Percentiles rank a stretch among this genome's conserved stretches.
These are phyloP conservation scores for Holocentrus rufus DNA, from an alignment of 2,797 vertebrate species.

Conservation along the genomic window DNA sequence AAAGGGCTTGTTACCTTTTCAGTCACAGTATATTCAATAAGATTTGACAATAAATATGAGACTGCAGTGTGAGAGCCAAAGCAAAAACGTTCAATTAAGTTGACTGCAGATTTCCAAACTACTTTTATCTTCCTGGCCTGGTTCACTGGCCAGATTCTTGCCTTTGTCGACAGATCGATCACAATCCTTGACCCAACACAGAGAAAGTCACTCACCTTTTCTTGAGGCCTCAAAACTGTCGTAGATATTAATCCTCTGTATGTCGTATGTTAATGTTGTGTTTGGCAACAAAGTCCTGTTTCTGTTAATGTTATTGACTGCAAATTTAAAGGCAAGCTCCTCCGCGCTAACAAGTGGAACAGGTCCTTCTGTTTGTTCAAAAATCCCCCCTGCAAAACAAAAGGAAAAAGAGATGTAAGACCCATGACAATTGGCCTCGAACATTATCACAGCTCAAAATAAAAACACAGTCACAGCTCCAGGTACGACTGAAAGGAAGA, in stretches of 20 bases:
- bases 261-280: conserved; percentile 98
- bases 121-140: background rate
- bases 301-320: conserved; percentile 98
- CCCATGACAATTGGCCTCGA: conserved; percentile 12
- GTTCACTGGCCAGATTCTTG: conserved; percentile 5
- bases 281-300: conserved; percentile 98
- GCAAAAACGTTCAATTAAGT: background rate
- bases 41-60: background rate
- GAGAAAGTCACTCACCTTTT: conserved; percentile 88
- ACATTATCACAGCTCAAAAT: conserved; percentile 34
- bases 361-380: conserved; percentile 94
- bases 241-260: conserved; percentile 99
- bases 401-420: conserved; percentile 39
- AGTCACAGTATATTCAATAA: background rate
- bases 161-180: conserved; percentile 7
- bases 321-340: conserved; percentile 98
- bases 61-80: background rate
- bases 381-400: conserved; percentile 92
- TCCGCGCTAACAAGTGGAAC: conserved; percentile 93
- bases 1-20: conserved; percentile 4
- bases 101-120: background rate
- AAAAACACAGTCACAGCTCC: conserved; percentile 37
- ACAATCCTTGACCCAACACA: conserved; percentile 27
- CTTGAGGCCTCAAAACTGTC: conserved; percentile 99
- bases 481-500: conserved; percentile 40